Base-by-base conservation (phyloP, 2,888 invertebrate genomes). In the Trichopria drosophilae region DNA sequence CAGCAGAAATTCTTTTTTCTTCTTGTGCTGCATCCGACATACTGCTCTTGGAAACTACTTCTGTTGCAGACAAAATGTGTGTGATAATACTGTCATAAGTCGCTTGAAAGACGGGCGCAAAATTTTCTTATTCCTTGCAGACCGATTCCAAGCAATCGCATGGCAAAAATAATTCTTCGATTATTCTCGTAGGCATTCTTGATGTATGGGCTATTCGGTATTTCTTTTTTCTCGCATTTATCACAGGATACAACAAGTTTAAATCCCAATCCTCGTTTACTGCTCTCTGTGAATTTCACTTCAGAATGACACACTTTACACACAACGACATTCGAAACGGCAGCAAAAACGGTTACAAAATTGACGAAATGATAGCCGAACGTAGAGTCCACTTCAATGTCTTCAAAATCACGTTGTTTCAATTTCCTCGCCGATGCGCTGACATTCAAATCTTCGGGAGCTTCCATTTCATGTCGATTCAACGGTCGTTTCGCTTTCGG, bases 241-340 rank as follows among this genome's bases (percentile, higher is more conserved):
- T 50, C 45, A 44, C 61, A 59, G 41, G 51, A 35, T 31, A 59
- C 51, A 24, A 56, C 50, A 24, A 60, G 39, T 55, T 58, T 53
- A 42, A 62, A 50, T 13, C 56, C 60, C 31, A 60, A 57, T 23
- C 56, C 59, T 9, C 57, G 57, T 18, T 51, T 45, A 13, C 55
- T 42, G 37, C 29, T 47, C 54, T 58, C 57, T n/a, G 35, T 43
- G 31, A 61, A 60, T 48, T 36, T 44, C 15, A 58, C 43, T 10
- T 58, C 42, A 20, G 57, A 59, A 41, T 46, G 35, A 41, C 55
- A 61, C 52, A 31, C 35, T 51, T 59, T 56, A 31, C 58, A 61
- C 18, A 59, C 53, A 37, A 61, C 47, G 23, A 48, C 35, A 22
- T 57, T 37, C 20, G 57, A 42, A 48, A 60, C 29, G 23, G 54